A percentile compares a stretch with the other conserved stretches of the same genome.
Conservation (phyloP, 2,113 vertebrate species). For the Scytalopus superciliaris region DNA sequence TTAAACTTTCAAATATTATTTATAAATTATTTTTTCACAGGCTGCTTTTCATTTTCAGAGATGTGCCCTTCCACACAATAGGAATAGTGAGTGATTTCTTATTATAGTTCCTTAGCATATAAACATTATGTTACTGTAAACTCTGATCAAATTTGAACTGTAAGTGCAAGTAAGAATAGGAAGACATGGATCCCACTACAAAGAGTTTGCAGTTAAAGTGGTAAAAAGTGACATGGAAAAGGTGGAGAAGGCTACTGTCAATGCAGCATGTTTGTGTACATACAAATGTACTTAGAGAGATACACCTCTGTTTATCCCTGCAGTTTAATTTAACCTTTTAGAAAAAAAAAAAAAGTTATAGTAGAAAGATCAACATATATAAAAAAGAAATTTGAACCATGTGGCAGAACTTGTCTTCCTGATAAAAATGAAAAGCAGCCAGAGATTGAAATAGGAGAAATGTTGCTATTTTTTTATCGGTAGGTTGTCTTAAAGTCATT, state of each 20-base stretch:
- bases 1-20: constrained; percentile 2
- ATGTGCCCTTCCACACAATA: background rate
- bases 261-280: background rate
- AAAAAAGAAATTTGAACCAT: constrained; percentile 17
- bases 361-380: background rate
- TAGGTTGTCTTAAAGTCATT: background rate
- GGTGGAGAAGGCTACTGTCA: background rate
- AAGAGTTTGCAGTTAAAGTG: background rate
- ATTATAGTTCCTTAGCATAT: background rate
- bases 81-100: background rate
- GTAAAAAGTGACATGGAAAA: background rate
- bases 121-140: background rate
- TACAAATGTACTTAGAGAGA: background rate
- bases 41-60: background rate
- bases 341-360: background rate
- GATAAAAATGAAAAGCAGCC: constrained; percentile 12
- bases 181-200: background rate
- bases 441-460: background rate
- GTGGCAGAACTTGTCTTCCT: constrained; percentile 25
- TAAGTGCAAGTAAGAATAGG: background rate
- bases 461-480: background rate
- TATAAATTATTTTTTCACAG: background rate
- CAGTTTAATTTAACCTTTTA: background rate
- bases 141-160: background rate
- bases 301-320: background rate